Conservation (phyloP, 2,113 vertebrate species). For the Lanius ludovicianus region DNA sequence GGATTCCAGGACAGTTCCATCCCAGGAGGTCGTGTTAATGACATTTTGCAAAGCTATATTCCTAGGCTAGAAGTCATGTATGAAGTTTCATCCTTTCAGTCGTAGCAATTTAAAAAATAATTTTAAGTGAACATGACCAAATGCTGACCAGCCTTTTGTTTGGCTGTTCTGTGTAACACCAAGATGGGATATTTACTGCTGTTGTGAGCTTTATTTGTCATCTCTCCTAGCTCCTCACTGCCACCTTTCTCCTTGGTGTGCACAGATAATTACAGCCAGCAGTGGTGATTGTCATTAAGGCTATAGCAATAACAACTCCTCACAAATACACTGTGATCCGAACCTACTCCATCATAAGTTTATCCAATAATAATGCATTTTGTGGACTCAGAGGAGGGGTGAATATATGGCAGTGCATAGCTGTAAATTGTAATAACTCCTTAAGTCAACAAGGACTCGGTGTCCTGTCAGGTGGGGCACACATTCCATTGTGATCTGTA, state of each 20-base stretch:
- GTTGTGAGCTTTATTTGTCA: not conserved
- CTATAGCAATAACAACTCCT: not conserved
- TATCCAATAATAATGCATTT: not conserved
- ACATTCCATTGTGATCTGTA: fast-evolving
- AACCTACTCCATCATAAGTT: not conserved
- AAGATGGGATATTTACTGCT: not conserved
- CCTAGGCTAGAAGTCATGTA: not conserved
- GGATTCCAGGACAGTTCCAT: not conserved
- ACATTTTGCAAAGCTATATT: not conserved
- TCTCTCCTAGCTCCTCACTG: not conserved
- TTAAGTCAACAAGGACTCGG: not conserved
- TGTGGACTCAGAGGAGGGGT: not conserved
- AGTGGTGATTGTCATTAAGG: not conserved
- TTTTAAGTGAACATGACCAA: not conserved
- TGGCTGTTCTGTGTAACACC: not conserved
- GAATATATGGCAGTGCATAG: not conserved
- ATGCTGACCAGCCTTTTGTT: conserved; percentile 19
- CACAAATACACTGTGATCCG: not conserved
- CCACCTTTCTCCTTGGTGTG: conserved; percentile 30
- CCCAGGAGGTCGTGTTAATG: not conserved
- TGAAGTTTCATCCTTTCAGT: not conserved
- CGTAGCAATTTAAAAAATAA: not conserved
- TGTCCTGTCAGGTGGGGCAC: not conserved
- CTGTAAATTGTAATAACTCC: not conserved
- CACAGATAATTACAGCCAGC: conserved; percentile 14